phyloP scores from a whole-genome alignment of 2,113 vertebrate genomes.

The Zosterops lateralis region DNA sequence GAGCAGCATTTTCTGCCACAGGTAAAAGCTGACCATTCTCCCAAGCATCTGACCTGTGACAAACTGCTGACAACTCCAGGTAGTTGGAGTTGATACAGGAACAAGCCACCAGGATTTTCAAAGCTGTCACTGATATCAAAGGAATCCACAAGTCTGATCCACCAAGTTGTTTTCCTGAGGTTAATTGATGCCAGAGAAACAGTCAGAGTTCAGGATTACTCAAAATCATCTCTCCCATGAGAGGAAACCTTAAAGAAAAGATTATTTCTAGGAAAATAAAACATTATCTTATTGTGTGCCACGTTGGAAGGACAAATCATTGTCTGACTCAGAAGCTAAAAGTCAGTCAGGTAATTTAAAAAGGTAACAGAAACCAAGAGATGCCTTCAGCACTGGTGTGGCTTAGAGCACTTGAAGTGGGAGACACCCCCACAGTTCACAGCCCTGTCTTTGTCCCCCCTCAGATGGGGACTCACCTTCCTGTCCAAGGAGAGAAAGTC shows the following conservation, averaged over 20 bases:
- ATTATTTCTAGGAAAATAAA: background rate
- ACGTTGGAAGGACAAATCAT: background rate
- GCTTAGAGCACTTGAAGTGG: background rate
- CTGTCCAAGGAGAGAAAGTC: background rate
- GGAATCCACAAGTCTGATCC: no score
- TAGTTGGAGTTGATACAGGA: background rate
- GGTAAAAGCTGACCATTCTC: background rate
- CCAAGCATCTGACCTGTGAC: background rate
- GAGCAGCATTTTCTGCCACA: background rate
- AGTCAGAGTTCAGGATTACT: background rate
- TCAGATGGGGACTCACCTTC: background rate
- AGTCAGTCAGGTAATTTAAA: background rate
- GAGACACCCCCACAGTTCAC: background rate
- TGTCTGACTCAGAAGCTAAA: background rate
- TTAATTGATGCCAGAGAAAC: background rate
- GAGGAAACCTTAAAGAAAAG: background rate
- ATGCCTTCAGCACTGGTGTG: accelerated
- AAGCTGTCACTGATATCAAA: background rate
- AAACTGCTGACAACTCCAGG: background rate
- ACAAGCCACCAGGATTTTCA: background rate
- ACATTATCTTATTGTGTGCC: background rate
- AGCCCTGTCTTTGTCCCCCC: background rate
- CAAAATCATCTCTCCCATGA: background rate
- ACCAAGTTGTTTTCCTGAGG: background rate
- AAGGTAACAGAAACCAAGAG: background rate